Percentiles rank a stretch among this genome's conserved stretches.
Conservation (phyloP, 2,797 vertebrate species). For the Astyanax mexicanus region DNA sequence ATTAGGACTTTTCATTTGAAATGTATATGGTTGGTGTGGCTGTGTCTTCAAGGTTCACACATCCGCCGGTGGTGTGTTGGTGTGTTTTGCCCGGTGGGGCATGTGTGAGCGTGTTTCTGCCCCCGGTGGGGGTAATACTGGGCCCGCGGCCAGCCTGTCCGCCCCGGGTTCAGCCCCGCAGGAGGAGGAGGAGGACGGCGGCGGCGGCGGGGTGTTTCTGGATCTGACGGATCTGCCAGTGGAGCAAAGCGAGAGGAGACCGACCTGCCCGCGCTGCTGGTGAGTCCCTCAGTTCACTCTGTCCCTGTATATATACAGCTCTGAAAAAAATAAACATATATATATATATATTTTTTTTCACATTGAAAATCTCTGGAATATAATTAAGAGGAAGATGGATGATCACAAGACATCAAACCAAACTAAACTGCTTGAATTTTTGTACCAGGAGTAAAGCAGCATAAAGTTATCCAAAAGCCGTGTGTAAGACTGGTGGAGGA, state of each 20-base stretch:
- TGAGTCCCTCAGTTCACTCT: too few relatives aligned
- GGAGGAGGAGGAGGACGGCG: slow-evolving; percentile 48
- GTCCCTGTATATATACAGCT: too few relatives aligned
- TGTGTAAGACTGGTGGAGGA: too few relatives aligned
- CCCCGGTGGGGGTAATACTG: neutral
- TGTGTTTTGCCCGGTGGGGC: neutral
- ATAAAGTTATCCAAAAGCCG: too few relatives aligned
- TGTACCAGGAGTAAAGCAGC: too few relatives aligned
- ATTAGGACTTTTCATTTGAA: neutral
- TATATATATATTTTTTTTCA: too few relatives aligned
- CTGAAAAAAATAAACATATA: too few relatives aligned
- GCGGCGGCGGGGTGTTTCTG: slow-evolving; percentile 68
- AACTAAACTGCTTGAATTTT: too few relatives aligned
- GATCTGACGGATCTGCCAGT: slow-evolving; percentile 88
- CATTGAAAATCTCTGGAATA: too few relatives aligned
- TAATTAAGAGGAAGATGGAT: too few relatives aligned
- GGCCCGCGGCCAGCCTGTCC: neutral
- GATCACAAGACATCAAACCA: too few relatives aligned
- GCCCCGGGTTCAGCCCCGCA: neutral
- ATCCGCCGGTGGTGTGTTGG: neutral
- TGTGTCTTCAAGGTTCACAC: neutral
- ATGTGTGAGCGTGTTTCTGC: slow-evolving; percentile 12
- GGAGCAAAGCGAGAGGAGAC: slow-evolving; percentile 83
- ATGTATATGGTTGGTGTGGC: neutral
- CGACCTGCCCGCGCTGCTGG: slow-evolving; percentile 90